Evolutionary conservation across 2,888 invertebrate species (phyloP), one percentile per base, ranked within the genome.

Genomic region (Dynastes hyllus): DNA sequence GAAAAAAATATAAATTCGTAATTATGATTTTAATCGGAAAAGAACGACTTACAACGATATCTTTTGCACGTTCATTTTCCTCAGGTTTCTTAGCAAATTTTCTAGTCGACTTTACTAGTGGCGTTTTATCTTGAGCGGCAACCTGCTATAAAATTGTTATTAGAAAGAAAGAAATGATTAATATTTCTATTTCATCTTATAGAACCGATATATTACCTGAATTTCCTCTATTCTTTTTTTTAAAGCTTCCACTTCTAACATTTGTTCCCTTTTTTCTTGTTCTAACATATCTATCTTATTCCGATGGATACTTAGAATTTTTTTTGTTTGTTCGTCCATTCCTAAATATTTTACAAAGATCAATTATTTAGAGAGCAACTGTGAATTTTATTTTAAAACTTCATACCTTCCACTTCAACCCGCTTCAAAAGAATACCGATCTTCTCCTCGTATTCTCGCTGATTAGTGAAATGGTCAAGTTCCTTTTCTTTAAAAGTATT

Each of bases 381-480:
- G 8, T 45, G 6, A 58, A 8, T 58, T 22, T 5, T 37, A 45
- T 79, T 71, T 79, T 71, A 11, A 58, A 53, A 50, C 40, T 22
- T 82, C 81, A 81, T 84, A 87, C 83, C 83, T 82, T 83, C 84
- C 65, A 79, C 82, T 77, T 83, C 85, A 40, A 83, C 82, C n/a
- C 85, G 73, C 9, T 55, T 40, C 29, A 88, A 81, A 37, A 88
- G 82, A 8, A 87, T 83, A 0, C 86, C 79, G 16, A 88, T 85
- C 80, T 88, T 88, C 71, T 89, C 88, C 79, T 89, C 89, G 73
- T 87, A 85, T 27, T 87, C 86, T 65, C 86, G 84, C 70, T 87
- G 84, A n/a, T 86, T 71, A 65, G 85, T 82, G 5, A 81, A 82
- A 32, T 85, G 45, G 63, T 83, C 86, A 79, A 85, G 83, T 80